phyloP scores from a whole-genome alignment of 2,113 vertebrate species.

The Terrapene triunguis region DNA sequence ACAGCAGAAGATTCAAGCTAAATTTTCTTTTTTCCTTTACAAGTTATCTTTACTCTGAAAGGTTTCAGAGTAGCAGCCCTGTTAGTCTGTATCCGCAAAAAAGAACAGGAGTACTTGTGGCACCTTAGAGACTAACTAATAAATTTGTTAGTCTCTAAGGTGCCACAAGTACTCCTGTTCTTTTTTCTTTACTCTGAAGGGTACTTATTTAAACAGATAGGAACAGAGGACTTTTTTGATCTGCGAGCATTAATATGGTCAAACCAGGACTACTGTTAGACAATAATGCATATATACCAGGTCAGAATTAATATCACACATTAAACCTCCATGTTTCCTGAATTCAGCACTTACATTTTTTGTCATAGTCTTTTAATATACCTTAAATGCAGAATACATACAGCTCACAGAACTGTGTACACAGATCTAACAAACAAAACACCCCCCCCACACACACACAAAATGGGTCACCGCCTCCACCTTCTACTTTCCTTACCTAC shows the following conservation, averaged over 20 bases:
- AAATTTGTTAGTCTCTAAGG: too few relatives aligned
- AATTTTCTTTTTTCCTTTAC: neutral
- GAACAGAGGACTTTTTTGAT: neutral
- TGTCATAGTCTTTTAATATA: neutral
- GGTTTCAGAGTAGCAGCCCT: too few relatives aligned
- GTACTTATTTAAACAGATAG: neutral
- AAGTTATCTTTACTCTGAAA: neutral
- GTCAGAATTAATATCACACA: neutral
- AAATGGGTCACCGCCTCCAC: neutral
- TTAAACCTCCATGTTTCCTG: neutral
- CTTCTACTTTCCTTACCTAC: constrained; percentile 36
- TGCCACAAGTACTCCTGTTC: too few relatives aligned
- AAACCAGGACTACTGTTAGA: neutral
- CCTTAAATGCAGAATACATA: neutral
- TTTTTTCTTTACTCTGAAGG: neutral
- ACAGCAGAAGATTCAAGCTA: neutral
- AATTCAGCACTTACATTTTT: neutral
- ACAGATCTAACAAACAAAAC: neutral
- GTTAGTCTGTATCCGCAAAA: too few relatives aligned
- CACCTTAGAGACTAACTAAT: too few relatives aligned
- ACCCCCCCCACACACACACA: neutral
- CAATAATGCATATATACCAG: neutral
- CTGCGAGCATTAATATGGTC: neutral
- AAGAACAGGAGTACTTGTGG: too few relatives aligned
- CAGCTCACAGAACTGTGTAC: neutral